Conservation (phyloP, 2,797 vertebrate species). For the Lophotriccus pileatus region DNA sequence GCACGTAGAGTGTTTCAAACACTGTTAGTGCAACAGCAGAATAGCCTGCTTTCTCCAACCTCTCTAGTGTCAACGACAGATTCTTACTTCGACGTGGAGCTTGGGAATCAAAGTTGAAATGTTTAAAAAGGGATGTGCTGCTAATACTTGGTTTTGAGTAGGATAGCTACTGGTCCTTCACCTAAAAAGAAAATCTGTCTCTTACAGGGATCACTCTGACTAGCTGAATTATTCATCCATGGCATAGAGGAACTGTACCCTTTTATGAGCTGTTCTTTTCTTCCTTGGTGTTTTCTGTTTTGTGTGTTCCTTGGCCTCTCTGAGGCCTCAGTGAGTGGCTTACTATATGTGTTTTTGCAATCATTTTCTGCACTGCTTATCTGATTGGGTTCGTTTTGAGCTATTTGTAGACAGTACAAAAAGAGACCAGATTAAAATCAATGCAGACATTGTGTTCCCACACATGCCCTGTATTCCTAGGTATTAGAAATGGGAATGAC, state of each 20-base stretch:
- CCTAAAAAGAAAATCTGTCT: background rate
- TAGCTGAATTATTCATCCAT: background rate
- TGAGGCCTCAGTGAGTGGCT: background rate
- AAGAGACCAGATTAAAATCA: conserved; percentile 62
- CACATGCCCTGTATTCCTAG: conserved; percentile 43
- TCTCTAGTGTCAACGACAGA: background rate
- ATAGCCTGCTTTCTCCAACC: background rate
- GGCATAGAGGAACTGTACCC: background rate
- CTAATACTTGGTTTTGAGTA: background rate
- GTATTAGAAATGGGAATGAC: conserved; percentile 45
- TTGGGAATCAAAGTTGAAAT: background rate
- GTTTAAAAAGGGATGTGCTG: background rate
- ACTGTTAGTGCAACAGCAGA: background rate
- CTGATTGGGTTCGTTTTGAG: conserved; percentile 22
- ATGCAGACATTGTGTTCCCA: conserved; percentile 37
- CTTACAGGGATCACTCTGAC: background rate
- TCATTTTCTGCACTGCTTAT: conserved; percentile 42
- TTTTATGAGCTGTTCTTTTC: background rate
- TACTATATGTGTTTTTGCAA: conserved; percentile 11
- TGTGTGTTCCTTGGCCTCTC: background rate
- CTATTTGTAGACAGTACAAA: conserved; percentile 47
- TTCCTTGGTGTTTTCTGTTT: background rate
- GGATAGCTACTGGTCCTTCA: background rate
- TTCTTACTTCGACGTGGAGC: background rate
- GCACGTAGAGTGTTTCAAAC: background rate